Base-by-base conservation (phyloP, 2,888 invertebrate species). In the Pseudococcus longispinus region DNA sequence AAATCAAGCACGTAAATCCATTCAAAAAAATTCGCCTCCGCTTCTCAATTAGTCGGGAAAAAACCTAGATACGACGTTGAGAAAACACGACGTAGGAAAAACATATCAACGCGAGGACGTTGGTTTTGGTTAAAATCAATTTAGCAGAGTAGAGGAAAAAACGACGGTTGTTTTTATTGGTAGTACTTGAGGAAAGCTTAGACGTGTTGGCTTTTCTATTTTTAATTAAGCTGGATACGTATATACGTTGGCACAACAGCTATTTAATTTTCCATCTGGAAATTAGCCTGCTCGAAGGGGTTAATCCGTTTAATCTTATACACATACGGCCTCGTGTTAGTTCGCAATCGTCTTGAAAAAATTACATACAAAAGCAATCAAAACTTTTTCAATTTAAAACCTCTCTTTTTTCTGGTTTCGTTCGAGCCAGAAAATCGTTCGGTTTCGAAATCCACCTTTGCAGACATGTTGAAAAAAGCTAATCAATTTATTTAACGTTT, bases 351-450 rank as follows among this genome's bases (percentile, higher is more conserved):
- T 60, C 60, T 60, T 9, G 60, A 23, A 60, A 60, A 60, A 60
- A 60, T 23, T 60, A 60, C 60, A 23, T 60, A 55, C n/a, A 60
- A 60, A 60, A 60, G 60, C 11, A 60, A 60, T 60, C 60, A 60
- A 60, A 60, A 60, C 60, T 60, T 60, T 60, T 60, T 60, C 60
- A 60, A 60, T 60, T 60, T 60, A 60, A 60, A 60, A 37, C 23
- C 60, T 60, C 23, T 2, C 5, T 55, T 4, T 46, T 15, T 18
- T 55, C n/a, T 4, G 55, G 5, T 55, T 55, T 55, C 4, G n/a
- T 8, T 4, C 37, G 37, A 4, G 5, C 8, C 9, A 37, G n/a
- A 55, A 55, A 55, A 55, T 55, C 9, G 60, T 60, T 60, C 23
- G n/a, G 20, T n/a, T n/a, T n/a, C 23, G 20, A 60, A 55, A 55